Evolutionary conservation across 1,140 invertebrate genomes (phyloP).

Genomic region (Ceratoteleas bidentatus): DNA sequence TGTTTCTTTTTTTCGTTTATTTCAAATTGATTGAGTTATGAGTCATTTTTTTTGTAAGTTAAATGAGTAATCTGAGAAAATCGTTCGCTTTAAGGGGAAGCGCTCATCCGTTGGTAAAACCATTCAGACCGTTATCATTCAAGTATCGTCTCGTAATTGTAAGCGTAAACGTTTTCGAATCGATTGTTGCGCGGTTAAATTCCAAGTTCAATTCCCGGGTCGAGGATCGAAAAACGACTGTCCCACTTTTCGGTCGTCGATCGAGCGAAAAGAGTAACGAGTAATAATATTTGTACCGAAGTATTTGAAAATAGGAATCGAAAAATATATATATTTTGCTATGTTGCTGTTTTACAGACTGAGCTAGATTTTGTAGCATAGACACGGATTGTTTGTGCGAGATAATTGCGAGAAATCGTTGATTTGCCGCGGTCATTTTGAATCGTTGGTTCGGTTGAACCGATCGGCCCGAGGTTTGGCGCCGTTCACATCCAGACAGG

Average conservation of each 20-base stretch:
- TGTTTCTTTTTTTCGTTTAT: too few relatives aligned
- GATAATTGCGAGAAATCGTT: slow-evolving; percentile 25
- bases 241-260: slow-evolving; percentile 24
- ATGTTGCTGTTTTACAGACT: slow-evolving; percentile 77
- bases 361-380: slow-evolving; percentile 48
- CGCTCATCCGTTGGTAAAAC: slow-evolving; percentile 9
- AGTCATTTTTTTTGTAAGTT: too few relatives aligned
- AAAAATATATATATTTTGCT: slow-evolving; percentile 80
- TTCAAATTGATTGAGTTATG: too few relatives aligned
- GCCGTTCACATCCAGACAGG: slow-evolving; percentile 23
- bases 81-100: neutral
- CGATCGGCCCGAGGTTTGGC: slow-evolving; percentile 17
- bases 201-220: slow-evolving; percentile 9
- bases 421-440: slow-evolving; percentile 26
- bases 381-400: slow-evolving; percentile 13
- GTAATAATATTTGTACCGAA: slow-evolving; percentile 38
- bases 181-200: slow-evolving; percentile 1
- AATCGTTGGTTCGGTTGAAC: slow-evolving; percentile 20
- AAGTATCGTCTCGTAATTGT: slow-evolving; percentile 1
- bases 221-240: slow-evolving; percentile 1
- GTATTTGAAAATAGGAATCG: slow-evolving; percentile 72
- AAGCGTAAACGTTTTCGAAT: slow-evolving; percentile 20
- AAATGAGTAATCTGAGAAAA: too few relatives aligned
- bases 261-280: slow-evolving; percentile 25
- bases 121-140: neutral